phyloP scores from a whole-genome alignment of 2,888 invertebrate species.

The Scaptomyza cyrtandrae region DNA sequence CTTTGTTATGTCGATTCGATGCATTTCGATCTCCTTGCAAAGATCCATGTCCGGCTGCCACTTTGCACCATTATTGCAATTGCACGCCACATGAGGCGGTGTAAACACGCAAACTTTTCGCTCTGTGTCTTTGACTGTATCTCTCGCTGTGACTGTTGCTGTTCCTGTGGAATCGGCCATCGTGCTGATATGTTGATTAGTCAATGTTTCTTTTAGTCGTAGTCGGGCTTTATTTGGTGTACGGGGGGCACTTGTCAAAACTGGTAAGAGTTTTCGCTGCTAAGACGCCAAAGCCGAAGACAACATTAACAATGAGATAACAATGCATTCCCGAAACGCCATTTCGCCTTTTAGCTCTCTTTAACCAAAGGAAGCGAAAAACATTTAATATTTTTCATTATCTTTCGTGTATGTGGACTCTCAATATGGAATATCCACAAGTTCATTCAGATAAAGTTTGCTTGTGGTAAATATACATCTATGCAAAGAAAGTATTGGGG shows the following conservation, averaged over 20 bases:
- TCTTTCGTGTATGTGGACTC: neutral
- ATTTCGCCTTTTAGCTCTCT: neutral
- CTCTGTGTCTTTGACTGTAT: conserved; percentile 2
- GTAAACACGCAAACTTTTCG: conserved; percentile 57
- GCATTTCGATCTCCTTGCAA: conserved; percentile 28
- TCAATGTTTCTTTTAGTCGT: conserved; percentile 56
- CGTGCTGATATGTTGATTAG: conserved; percentile 78
- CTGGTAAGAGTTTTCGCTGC: conserved; percentile 44
- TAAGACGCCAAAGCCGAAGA: conserved; percentile 50
- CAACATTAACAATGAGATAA: conserved; percentile 66
- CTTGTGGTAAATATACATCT: too few species aligned
- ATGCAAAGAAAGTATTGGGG: too few species aligned
- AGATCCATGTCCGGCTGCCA: conserved; percentile 53
- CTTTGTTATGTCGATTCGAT: conserved; percentile 26
- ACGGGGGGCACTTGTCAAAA: conserved; percentile 50
- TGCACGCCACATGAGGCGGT: conserved; percentile 69
- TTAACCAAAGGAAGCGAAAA: neutral
- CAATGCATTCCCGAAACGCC: conserved; percentile 44
- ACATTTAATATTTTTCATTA: neutral
- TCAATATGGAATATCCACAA: neutral
- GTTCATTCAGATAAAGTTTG: neutral
- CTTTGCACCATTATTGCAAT: conserved; percentile 75
- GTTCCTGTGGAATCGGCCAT: conserved; percentile 21
- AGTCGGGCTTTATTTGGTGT: conserved; percentile 11
- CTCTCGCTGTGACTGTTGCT: conserved; percentile 8